phyloP scores from a whole-genome alignment of 2,888 invertebrate species.

The Athripsodes cinereus region DNA sequence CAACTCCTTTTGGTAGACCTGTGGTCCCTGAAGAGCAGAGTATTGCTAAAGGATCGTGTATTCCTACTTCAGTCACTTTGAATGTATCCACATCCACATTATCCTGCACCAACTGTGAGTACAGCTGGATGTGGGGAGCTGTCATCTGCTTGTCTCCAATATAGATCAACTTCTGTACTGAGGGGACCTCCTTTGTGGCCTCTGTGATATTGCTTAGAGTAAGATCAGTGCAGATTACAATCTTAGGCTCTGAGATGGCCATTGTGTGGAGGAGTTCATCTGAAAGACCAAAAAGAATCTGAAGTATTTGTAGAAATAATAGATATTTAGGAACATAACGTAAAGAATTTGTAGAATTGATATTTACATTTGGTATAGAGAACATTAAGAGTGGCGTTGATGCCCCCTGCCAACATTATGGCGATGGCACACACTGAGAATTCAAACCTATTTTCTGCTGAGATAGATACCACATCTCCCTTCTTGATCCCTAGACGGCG shows the following conservation, averaged over 20 bases:
- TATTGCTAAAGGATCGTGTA: constrained; percentile 35
- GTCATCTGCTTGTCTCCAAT: constrained; percentile 43
- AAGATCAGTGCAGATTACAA: constrained; percentile 59
- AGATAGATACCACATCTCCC: constrained; percentile 55
- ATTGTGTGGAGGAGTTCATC: constrained; percentile 65
- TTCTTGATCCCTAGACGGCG: constrained; percentile 45
- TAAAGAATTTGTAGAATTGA: too few species aligned
- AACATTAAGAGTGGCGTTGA: constrained; percentile 57
- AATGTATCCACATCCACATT: constrained; percentile 37
- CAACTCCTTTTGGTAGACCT: constrained; percentile 62
- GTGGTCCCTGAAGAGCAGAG: constrained; percentile 67
- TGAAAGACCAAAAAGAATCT: too few species aligned
- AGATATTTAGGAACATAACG: too few species aligned
- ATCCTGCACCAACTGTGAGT: constrained; percentile 36
- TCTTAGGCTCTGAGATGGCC: constrained; percentile 62
- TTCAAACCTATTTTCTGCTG: constrained; percentile 59
- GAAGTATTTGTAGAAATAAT: too few species aligned
- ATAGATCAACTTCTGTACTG: constrained; percentile 51
- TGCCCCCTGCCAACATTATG: constrained; percentile 51
- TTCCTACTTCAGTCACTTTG: constrained; percentile 45
- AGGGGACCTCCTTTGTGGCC: constrained; percentile 46
- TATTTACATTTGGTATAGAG: constrained; percentile 53
- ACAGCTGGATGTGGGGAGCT: constrained; percentile 38
- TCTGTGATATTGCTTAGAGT: constrained; percentile 52
- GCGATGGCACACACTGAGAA: constrained; percentile 52